phyloP scores from a whole-genome alignment of 2,797 vertebrate species.

The Taeniopygia guttata region DNA sequence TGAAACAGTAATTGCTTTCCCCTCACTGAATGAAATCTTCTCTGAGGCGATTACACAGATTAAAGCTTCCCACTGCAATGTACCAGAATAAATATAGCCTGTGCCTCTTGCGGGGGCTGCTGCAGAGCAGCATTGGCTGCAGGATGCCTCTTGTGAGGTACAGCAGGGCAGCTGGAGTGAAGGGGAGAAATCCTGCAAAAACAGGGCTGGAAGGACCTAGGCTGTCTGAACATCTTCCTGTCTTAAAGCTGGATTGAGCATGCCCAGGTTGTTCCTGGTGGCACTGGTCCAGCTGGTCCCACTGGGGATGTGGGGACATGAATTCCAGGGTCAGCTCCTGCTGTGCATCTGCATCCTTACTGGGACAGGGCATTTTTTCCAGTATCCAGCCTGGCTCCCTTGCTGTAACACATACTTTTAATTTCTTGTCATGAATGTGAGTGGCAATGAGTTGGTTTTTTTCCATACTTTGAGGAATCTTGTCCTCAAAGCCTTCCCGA shows the following conservation, averaged over 20 bases:
- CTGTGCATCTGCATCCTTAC: neutral
- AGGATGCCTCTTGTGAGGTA: neutral
- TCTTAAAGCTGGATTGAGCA: neutral
- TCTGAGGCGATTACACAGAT: slow-evolving; percentile 77
- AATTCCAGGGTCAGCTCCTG: neutral
- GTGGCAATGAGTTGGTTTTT: neutral
- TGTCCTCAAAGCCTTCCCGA: neutral
- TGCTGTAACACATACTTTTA: neutral
- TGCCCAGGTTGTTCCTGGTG: neutral
- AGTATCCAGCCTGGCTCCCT: neutral
- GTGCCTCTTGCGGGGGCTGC: slow-evolving; percentile 51
- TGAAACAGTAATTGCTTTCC: slow-evolving; percentile 78
- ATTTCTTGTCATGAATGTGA: neutral
- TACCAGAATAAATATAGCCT: slow-evolving; percentile 70
- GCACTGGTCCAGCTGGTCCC: neutral
- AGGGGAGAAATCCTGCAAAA: neutral
- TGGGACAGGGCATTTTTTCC: neutral
- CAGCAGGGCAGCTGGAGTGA: neutral
- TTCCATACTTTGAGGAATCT: neutral
- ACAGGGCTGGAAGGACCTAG: neutral
- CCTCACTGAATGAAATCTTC: slow-evolving; percentile 73
- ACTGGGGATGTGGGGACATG: accelerated
- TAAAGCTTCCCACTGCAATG: slow-evolving; percentile 70
- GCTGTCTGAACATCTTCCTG: neutral
- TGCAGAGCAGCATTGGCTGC: slow-evolving; percentile 11